These are phyloP conservation scores for Rhynchomys soricoides DNA, from an alignment of 2,113 vertebrate genomes.

Conservation along the genomic window DNA sequence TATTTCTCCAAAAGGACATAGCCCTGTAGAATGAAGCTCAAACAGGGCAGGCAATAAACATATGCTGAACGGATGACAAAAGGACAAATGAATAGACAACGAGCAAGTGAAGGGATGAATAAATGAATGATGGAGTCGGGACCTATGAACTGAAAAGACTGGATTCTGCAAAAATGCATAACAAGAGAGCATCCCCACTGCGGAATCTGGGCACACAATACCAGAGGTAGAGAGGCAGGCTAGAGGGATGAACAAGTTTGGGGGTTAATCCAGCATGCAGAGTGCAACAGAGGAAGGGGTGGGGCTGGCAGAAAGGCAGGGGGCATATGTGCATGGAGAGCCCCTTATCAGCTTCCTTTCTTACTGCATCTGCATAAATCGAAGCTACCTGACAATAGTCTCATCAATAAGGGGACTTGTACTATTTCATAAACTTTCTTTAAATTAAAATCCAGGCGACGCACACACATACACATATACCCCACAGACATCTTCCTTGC, in stretches of 20 bases:
- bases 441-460: conserved; percentile 78
- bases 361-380: not conserved
- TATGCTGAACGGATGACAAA: conserved; percentile 20
- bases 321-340: not conserved
- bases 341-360: not conserved
- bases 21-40: not conserved
- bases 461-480: conserved; percentile 64
- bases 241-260: not conserved
- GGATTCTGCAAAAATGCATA: not conserved
- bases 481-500: conserved; percentile 68
- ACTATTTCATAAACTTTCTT: conserved; percentile 76
- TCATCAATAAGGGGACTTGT: conserved; percentile 50
- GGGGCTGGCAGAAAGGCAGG: not conserved
- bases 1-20: not conserved
- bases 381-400: conserved; percentile 39
- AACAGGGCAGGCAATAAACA: not conserved
- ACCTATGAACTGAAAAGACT: conserved; percentile 18
- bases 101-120: not conserved
- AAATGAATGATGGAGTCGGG: not conserved
- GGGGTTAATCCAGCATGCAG: not conserved
- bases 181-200: not conserved
- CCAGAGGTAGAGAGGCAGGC: not conserved
- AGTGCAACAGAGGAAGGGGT: not conserved
- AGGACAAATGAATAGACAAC: conserved; percentile 13
- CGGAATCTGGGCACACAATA: not conserved